Evolutionary conservation across 1,140 invertebrate genomes (phyloP), one percentile per base, ranked within the genome.

Genomic region (Brachionus koreanus): DNA sequence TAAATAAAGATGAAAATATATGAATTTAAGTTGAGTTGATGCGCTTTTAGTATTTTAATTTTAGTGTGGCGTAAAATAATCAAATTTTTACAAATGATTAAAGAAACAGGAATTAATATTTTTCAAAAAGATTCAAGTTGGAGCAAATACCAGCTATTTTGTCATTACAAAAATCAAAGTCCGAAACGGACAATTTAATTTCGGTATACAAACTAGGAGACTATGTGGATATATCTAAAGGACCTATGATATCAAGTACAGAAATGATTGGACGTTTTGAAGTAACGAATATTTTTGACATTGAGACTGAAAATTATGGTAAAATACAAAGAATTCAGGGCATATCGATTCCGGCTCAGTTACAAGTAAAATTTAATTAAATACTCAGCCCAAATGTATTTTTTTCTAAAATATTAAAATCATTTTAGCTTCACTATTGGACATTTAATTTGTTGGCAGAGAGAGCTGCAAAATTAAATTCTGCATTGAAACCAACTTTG

Each of bases 191-290:
- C 6, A 91, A 91, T 16, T 86, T 74, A 83, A 90, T 97, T 0
- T 92, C 91, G 0, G 84, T 98, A 2, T 98, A 97, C 86, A 91
- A 93, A 84, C 89, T 93, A 52, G 93, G 92, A 0, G 91, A 93
- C 82, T 93, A 96, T 85, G 92, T 97, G 61, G 96, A 98, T 85
- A 95, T 97, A 49, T 95, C 94, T 33, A 92, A 92, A 85, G 96
- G 95, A 0, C 95, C 95, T 0, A 92, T 97, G 92, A 91, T 98
- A 39, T 90, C 91, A 3, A 92, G 92, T 83, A 93, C 94, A 0
- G 87, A 87, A 42, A 91, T 93, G 79, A 87, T 97, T 6, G 94
- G 93, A 0, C 90, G 93, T 43, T 92, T 91, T 82, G 91, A 92
- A 4, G 87, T 97, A 9, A 87, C 92, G 9, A 91, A 90, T 90